A percentile compares a stretch with the other conserved stretches of the same genome.
These are phyloP conservation scores for Busseola fusca DNA, from an alignment of 2,888 invertebrate genomes.

Conservation along the genomic window DNA sequence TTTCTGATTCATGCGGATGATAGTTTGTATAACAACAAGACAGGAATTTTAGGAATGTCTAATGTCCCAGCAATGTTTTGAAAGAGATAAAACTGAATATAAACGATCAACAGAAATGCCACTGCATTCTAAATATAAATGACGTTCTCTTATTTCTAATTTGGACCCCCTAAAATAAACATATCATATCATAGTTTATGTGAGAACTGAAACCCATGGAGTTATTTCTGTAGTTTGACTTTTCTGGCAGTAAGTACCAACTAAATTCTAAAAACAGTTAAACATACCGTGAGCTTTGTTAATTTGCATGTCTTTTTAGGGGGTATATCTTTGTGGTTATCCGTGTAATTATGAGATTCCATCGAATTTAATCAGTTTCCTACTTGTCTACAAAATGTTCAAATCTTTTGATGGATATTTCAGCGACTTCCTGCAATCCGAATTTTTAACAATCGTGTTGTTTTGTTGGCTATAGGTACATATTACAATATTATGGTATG, in stretches of 20 bases:
- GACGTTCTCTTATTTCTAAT: conserved; percentile 45
- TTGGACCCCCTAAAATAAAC: conserved; percentile 25
- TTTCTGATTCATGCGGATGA: conserved; percentile 7
- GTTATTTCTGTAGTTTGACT: conserved; percentile 26
- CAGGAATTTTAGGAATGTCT: conserved; percentile 17
- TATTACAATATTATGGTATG: neutral
- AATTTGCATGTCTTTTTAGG: neutral
- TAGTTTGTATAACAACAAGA: conserved; percentile 8
- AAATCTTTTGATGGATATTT: neutral
- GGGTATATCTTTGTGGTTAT: neutral
- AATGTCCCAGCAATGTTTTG: conserved; percentile 34
- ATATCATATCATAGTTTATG: conserved; percentile 29
- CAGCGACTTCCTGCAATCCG: neutral
- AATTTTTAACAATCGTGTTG: neutral
- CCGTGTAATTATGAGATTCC: neutral
- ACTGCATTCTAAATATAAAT: conserved; percentile 49
- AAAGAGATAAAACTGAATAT: conserved; percentile 45
- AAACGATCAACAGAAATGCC: conserved; percentile 49
- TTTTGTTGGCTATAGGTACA: neutral
- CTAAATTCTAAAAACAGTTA: conserved; percentile 8
- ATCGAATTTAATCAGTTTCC: neutral
- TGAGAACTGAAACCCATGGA: conserved; percentile 33
- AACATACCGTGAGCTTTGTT: neutral
- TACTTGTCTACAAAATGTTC: neutral
- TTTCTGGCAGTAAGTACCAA: neutral